These are phyloP conservation scores for Hypena proboscidalis DNA, from an alignment of 2,888 invertebrate genomes.

Conservation along the genomic window DNA sequence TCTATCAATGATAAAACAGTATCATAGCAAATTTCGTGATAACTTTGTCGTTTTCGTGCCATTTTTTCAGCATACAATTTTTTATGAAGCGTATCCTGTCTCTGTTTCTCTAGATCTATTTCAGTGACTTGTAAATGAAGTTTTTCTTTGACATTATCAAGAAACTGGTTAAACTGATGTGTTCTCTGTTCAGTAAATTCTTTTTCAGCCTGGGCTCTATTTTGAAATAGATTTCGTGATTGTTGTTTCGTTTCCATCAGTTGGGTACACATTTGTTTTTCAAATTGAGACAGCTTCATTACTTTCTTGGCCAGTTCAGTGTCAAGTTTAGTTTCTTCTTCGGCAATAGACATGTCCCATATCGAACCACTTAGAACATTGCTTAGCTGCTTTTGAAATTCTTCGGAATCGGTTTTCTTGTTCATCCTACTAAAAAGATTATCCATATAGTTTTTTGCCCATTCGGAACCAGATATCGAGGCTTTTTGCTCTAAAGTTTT, in stretches of 20 bases:
- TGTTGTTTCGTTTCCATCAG: constrained; percentile 86
- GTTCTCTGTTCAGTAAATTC: constrained; percentile 80
- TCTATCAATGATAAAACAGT: constrained; percentile 83
- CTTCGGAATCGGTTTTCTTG: constrained; percentile 69
- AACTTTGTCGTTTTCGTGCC: constrained; percentile 75
- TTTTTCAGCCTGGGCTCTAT: constrained; percentile 79
- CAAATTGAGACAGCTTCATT: constrained; percentile 86
- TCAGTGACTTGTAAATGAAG: constrained; percentile 76
- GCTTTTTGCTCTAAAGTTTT: constrained; percentile 57
- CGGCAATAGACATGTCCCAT: constrained; percentile 81
- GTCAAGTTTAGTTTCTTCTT: constrained; percentile 82
- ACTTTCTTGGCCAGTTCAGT: constrained; percentile 82
- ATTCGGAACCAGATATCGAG: constrained; percentile 63
- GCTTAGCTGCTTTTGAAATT: constrained; percentile 79
- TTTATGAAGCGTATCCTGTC: constrained; percentile 80
- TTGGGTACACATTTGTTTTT: constrained; percentile 87
- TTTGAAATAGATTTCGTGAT: constrained; percentile 81
- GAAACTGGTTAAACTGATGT: constrained; percentile 74
- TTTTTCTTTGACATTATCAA: constrained; percentile 73
- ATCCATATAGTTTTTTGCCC: constrained; percentile 78
- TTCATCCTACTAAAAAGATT: constrained; percentile 75
- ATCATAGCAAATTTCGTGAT: constrained; percentile 80
- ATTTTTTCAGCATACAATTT: constrained; percentile 83
- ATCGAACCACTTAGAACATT: constrained; percentile 76
- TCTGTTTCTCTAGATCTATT: constrained; percentile 80